These are phyloP conservation scores for Jaculus jaculus DNA, from an alignment of 2,113 vertebrate genomes.

Conservation along the genomic window DNA sequence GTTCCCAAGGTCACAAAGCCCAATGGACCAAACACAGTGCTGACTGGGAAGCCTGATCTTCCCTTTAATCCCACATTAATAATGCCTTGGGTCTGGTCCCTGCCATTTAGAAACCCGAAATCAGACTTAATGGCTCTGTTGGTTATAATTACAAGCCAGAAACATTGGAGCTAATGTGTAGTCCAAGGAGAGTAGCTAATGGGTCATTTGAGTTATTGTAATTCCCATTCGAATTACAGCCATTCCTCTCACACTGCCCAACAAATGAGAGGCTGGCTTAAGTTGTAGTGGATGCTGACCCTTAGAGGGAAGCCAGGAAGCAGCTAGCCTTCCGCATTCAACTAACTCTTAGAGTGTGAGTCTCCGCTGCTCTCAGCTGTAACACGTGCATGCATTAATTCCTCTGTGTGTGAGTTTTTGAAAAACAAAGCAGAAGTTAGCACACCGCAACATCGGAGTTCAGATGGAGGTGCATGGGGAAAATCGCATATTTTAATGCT, in stretches of 20 bases:
- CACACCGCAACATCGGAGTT: not conserved
- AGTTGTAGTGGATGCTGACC: not conserved
- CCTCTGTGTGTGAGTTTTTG: not conserved
- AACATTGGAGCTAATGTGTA: slow-evolving; percentile 65
- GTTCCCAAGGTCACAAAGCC: not conserved
- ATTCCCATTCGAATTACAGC: slow-evolving; percentile 21
- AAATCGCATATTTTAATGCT: not conserved
- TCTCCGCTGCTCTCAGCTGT: not conserved
- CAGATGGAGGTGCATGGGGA: not conserved
- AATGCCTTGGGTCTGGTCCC: not conserved
- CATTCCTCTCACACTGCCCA: slow-evolving; percentile 39
- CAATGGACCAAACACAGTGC: slow-evolving; percentile 28
- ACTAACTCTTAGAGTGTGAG: not conserved
- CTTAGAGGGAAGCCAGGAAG: not conserved
- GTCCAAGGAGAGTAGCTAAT: slow-evolving; percentile 61
- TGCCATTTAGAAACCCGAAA: slow-evolving; percentile 58
- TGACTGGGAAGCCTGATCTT: slow-evolving; percentile 20
- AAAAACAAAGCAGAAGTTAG: slow-evolving; percentile 21
- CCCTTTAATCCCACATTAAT: not conserved
- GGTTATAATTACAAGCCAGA: slow-evolving; percentile 68
- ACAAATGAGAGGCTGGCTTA: slow-evolving; percentile 53
- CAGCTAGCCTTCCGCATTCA: not conserved
- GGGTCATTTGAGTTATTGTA: slow-evolving; percentile 59
- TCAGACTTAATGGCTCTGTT: slow-evolving; percentile 66
- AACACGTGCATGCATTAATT: not conserved